Conservation (phyloP, 2,888 invertebrate species). For the Parnassius mnemosyne region DNA sequence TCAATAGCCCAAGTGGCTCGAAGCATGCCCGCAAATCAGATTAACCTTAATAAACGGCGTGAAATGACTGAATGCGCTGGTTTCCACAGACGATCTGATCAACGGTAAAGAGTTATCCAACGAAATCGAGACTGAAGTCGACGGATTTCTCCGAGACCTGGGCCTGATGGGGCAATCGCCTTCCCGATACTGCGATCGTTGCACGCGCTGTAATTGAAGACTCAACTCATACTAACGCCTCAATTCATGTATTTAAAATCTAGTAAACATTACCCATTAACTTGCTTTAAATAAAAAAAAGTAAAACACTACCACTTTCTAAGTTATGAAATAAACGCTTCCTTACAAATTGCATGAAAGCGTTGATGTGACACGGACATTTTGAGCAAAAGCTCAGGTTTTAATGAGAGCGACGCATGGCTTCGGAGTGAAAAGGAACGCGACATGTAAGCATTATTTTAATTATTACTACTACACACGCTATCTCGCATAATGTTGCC, state of each 20-base stretch:
- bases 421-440: conserved; percentile 72
- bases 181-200: conserved; percentile 58
- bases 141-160: conserved; percentile 91
- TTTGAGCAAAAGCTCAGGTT: conserved; percentile 29
- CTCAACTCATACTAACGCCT: conserved; percentile 23
- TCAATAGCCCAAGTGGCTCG: conserved; percentile 21
- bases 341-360: conserved; percentile 40
- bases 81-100: conserved; percentile 89
- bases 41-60: conserved; percentile 31
- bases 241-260: conserved; percentile 60
- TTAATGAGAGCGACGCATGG: conserved; percentile 62
- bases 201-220: conserved; percentile 70
- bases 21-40: conserved; percentile 49
- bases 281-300: conserved; percentile 27
- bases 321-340: conserved; percentile 30
- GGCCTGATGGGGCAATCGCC: conserved; percentile 49
- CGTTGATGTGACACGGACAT: conserved; percentile 20
- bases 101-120: conserved; percentile 94
- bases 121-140: conserved; percentile 95
- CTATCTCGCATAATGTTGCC: conserved; percentile 38
- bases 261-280: conserved; percentile 39
- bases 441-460: conserved; percentile 42
- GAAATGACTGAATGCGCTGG: conserved; percentile 49
- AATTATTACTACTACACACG: conserved; percentile 32
- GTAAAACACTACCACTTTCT: conserved; percentile 23